These are phyloP conservation scores for Pseudotriccus pelzelni DNA, from an alignment of 2,797 vertebrate genomes.

Conservation along the genomic window DNA sequence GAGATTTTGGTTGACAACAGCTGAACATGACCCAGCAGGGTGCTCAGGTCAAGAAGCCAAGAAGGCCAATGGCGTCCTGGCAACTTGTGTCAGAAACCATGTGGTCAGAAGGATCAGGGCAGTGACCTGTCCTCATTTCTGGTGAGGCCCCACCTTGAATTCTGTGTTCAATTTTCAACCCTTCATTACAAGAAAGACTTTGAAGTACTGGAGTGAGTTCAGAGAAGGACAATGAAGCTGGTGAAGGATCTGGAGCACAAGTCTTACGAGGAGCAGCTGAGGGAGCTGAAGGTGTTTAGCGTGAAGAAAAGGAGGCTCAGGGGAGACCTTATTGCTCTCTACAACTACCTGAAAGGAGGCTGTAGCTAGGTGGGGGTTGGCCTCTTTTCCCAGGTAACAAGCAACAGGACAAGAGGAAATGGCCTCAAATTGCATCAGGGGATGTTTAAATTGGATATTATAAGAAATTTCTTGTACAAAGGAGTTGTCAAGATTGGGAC, in stretches of 20 bases:
- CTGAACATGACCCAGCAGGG: neutral
- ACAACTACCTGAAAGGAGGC: neutral
- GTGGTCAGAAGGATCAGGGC: neutral
- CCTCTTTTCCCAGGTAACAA: neutral
- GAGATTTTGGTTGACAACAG: neutral
- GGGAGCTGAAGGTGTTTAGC: neutral
- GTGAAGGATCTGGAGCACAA: neutral
- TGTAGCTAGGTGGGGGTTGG: fast-evolving
- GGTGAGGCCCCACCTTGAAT: neutral
- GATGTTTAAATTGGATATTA: neutral
- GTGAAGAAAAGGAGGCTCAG: neutral
- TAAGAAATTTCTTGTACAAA: neutral
- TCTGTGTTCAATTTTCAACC: neutral
- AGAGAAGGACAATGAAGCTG: neutral
- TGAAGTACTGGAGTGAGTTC: neutral
- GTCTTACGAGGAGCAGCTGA: neutral
- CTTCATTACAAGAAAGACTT: neutral
- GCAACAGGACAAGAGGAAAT: neutral
- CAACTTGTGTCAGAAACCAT: neutral
- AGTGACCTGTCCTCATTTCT: neutral
- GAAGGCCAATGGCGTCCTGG: neutral
- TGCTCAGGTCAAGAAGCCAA: neutral
- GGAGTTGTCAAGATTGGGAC: neutral
- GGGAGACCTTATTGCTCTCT: neutral
- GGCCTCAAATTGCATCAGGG: neutral